Conservation (phyloP, 1,140 invertebrate genomes). For the Bombus pyrosoma region DNA sequence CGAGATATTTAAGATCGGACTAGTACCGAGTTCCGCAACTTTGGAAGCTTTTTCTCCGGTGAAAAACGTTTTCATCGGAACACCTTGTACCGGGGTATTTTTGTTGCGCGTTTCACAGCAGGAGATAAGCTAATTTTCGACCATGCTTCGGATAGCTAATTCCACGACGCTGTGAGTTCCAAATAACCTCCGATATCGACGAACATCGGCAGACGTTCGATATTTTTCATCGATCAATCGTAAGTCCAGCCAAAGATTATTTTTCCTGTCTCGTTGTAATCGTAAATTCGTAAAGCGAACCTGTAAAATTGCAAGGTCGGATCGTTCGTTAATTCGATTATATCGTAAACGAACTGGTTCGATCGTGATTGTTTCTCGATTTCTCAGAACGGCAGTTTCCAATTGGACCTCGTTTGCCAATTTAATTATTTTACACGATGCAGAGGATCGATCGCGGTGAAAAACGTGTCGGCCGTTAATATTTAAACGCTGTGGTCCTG, state of each 20-base stretch:
- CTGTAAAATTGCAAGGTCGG: background rate
- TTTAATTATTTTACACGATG: background rate
- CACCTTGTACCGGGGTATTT: background rate
- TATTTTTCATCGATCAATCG: background rate
- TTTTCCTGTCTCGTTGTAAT: background rate
- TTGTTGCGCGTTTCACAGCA: constrained; percentile 37
- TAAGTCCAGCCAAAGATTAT: background rate
- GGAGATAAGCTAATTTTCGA: constrained; percentile 63
- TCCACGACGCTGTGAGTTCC: background rate
- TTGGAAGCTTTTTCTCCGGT: background rate
- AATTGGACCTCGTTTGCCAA: background rate
- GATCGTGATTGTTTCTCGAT: background rate
- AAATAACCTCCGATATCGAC: background rate
- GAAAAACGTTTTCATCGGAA: background rate
- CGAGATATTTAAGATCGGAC: background rate
- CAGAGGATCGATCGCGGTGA: background rate
- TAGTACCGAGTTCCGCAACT: background rate
- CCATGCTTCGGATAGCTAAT: background rate
- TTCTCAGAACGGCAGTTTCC: background rate
- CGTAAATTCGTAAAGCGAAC: background rate
- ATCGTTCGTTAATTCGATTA: background rate
- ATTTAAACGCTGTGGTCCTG: background rate
- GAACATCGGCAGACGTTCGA: background rate
- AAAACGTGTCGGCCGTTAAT: background rate
- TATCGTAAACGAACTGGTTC: background rate